These are phyloP conservation scores for Rhadinocentrus ornatus DNA, from an alignment of 2,797 vertebrate species.

Conservation along the genomic window DNA sequence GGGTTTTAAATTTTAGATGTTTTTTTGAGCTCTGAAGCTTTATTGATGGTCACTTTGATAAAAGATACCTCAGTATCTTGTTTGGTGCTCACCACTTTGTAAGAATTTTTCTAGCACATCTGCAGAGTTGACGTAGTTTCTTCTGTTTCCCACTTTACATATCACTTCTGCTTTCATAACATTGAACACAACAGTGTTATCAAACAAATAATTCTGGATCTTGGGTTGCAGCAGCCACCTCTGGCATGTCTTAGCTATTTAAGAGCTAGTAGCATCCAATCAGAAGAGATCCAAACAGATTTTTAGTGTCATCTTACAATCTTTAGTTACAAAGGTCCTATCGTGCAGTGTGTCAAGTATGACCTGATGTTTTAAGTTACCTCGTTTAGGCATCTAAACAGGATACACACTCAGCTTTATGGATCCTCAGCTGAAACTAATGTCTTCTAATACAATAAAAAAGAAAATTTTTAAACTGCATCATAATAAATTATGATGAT, in stretches of 20 bases:
- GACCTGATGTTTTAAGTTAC: not conserved
- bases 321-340: too few relatives aligned
- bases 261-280: too few relatives aligned
- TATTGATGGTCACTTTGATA: not conserved
- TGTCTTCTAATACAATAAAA: too few relatives aligned
- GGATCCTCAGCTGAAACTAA: not conserved
- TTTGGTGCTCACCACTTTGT: not conserved
- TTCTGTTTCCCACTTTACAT: not conserved
- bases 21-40: not conserved
- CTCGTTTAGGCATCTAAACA: not conserved
- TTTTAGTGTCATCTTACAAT: too few relatives aligned
- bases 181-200: not conserved
- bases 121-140: not conserved
- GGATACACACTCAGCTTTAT: not conserved
- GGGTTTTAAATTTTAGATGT: slow-evolving; percentile 6
- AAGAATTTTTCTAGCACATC: not conserved
- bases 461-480: too few relatives aligned
- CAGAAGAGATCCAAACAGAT: too few relatives aligned
- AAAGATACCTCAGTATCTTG: slow-evolving; percentile 42
- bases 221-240: not conserved
- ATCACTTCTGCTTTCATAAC: not conserved
- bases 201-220: not conserved
- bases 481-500: not conserved
- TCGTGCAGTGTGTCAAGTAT: too few relatives aligned
- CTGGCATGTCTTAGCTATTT: too few relatives aligned